Conservation (phyloP, 2,113 vertebrate species). For the Elgaria multicarinata region DNA sequence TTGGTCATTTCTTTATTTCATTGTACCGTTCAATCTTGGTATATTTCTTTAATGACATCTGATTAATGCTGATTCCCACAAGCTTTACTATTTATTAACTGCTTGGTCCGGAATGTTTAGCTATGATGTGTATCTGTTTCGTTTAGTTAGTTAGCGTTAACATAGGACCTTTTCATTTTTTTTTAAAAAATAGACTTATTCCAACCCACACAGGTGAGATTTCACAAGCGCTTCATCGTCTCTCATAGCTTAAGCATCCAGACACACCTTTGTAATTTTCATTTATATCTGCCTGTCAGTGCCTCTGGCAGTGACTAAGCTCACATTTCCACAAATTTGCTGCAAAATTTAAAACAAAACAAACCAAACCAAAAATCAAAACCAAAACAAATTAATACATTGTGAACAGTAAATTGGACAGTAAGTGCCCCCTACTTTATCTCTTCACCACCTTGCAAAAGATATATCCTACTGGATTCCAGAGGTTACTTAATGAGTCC, state of each 20-base stretch:
- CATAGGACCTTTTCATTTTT: background rate
- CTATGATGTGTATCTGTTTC: slow-evolving; percentile 48
- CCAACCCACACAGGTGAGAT: slow-evolving; percentile 53
- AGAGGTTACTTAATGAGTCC: slow-evolving; percentile 31
- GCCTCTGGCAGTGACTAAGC: slow-evolving; percentile 70
- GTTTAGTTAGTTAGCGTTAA: slow-evolving; percentile 58
- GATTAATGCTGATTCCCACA: slow-evolving; percentile 50
- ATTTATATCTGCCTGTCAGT: slow-evolving; percentile 64
- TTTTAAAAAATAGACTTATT: background rate
- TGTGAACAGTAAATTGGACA: slow-evolving; percentile 8
- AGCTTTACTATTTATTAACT: slow-evolving; percentile 59
- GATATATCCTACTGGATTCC: background rate
- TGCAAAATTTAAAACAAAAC: slow-evolving; percentile 36
- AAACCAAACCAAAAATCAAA: too few relatives aligned
- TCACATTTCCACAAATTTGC: slow-evolving; percentile 65
- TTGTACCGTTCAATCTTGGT: slow-evolving; percentile 27
- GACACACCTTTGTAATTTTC: slow-evolving; percentile 72
- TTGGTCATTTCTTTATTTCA: slow-evolving; percentile 35
- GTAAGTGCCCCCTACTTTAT: slow-evolving; percentile 37
- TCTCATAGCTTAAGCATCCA: slow-evolving; percentile 68
- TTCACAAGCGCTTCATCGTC: slow-evolving; percentile 62
- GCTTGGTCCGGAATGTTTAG: slow-evolving; percentile 51
- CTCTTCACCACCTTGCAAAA: slow-evolving; percentile 12
- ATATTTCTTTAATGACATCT: slow-evolving; percentile 54
- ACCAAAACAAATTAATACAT: slow-evolving; percentile 22